Conservation (phyloP, 2,113 vertebrate species). For the Microtus montanus region DNA sequence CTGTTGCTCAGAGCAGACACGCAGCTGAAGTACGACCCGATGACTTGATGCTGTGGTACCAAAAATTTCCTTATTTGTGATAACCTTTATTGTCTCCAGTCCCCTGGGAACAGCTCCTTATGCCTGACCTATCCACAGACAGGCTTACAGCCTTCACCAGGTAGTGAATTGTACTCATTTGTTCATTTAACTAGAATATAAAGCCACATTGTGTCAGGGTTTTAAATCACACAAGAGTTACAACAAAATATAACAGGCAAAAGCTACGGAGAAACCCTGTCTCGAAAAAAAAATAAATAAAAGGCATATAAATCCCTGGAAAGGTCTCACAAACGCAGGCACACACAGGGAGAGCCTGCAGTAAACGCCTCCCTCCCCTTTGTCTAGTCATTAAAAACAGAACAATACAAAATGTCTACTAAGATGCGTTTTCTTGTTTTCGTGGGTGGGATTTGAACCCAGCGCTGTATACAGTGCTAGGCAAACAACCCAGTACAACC, state of each 20-base stretch:
- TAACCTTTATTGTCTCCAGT: constrained; percentile 69
- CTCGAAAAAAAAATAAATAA: background rate
- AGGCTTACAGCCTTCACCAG: constrained; percentile 68
- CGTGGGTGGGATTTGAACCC: background rate
- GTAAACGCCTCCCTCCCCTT: constrained; percentile 28
- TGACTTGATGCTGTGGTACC: background rate
- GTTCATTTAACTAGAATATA: constrained; percentile 73
- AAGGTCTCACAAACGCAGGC: constrained; percentile 26
- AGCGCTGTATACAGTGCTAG: background rate
- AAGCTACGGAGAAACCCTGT: too few species aligned
- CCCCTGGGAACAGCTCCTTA: constrained; percentile 57
- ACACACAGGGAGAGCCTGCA: background rate
- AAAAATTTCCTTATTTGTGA: constrained; percentile 61
- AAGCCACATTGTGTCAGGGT: constrained; percentile 56
- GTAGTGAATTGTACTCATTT: constrained; percentile 70
- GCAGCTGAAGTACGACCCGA: constrained; percentile 13
- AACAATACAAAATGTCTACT: background rate
- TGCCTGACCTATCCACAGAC: constrained; percentile 71
- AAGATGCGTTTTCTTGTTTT: background rate
- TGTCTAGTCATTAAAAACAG: constrained; percentile 41
- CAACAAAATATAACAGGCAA: constrained; percentile 40
- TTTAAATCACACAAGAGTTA: constrained; percentile 71
- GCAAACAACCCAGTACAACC: too few species aligned
- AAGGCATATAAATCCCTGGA: constrained; percentile 54
- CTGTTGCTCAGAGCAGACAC: background rate